Evolutionary conservation across 2,113 vertebrate genomes (phyloP).

Genomic region (Gasterosteus nipponicus): DNA sequence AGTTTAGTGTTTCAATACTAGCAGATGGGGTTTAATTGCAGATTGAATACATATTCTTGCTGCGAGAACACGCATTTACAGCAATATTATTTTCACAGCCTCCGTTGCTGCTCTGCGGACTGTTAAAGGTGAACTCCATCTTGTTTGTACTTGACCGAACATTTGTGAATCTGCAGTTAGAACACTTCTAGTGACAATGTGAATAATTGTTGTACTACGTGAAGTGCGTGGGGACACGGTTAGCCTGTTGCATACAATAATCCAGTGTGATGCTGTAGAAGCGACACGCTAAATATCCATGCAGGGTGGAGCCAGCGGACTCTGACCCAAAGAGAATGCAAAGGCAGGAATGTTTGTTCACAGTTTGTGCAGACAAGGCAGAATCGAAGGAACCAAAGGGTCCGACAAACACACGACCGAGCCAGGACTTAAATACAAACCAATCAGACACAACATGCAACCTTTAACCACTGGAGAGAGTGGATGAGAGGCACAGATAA

Average conservation of each 20-base stretch:
- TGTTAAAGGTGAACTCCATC: neutral
- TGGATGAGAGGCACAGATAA: neutral
- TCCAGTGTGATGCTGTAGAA: neutral
- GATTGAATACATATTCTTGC: neutral
- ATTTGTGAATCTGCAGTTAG: neutral
- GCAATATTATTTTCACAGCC: neutral
- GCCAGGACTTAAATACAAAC: neutral
- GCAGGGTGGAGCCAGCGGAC: neutral
- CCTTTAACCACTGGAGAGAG: neutral
- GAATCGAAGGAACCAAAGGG: neutral
- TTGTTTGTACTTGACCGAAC: neutral
- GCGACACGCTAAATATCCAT: neutral
- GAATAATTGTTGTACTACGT: neutral
- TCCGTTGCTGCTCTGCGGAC: neutral
- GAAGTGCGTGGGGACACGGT: neutral
- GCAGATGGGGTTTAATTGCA: neutral
- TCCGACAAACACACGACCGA: neutral
- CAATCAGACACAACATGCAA: neutral
- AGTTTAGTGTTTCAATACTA: neutral
- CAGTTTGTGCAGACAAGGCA: neutral
- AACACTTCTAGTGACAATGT: neutral
- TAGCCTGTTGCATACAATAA: conserved; percentile 2
- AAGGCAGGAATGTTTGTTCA: neutral
- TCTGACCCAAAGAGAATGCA: neutral
- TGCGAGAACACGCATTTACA: neutral